Conservation (phyloP, 2,797 vertebrate species). For the Podarcis lilfordi region DNA sequence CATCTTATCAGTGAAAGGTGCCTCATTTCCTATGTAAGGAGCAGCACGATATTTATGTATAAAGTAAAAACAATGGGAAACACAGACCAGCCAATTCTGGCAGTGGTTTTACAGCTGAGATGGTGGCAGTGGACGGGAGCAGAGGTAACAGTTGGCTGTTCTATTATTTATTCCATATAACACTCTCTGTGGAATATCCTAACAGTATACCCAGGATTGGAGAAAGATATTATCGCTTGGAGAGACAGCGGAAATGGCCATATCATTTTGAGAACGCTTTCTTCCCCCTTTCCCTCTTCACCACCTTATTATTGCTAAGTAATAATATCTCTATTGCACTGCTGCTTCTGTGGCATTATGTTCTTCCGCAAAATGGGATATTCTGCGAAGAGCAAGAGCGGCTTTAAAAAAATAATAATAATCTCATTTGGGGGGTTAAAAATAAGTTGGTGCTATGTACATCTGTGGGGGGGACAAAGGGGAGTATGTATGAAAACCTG, state of each 20-base stretch:
- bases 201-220: constrained; percentile 60
- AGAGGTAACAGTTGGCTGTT: constrained; percentile 62
- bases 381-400: neutral
- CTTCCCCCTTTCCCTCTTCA: constrained; percentile 32
- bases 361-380: constrained; percentile 64
- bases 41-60: constrained; percentile 59
- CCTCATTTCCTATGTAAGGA: constrained; percentile 43
- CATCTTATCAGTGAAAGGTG: constrained; percentile 71
- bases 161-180: constrained; percentile 69
- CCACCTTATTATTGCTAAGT: constrained; percentile 66
- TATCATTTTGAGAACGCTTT: constrained; percentile 73
- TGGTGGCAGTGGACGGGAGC: constrained; percentile 41
- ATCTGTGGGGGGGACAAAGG: constrained; percentile 17
- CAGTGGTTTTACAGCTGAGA: constrained; percentile 59
- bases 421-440: constrained; percentile 50
- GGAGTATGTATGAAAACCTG: constrained; percentile 18
- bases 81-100: constrained; percentile 37
- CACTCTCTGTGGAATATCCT: constrained; percentile 71
- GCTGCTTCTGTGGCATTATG: constrained; percentile 55
- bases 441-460: constrained; percentile 4
- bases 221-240: constrained; percentile 72
- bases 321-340: constrained; percentile 71
- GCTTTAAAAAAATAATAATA: constrained; percentile 28
- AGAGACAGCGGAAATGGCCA: constrained; percentile 72
- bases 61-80: constrained; percentile 56